Percentiles rank a stretch among this genome's conserved stretches.
phyloP scores from a whole-genome alignment of 2,888 invertebrate species.

The Acanthosoma haemorrhoidale region DNA sequence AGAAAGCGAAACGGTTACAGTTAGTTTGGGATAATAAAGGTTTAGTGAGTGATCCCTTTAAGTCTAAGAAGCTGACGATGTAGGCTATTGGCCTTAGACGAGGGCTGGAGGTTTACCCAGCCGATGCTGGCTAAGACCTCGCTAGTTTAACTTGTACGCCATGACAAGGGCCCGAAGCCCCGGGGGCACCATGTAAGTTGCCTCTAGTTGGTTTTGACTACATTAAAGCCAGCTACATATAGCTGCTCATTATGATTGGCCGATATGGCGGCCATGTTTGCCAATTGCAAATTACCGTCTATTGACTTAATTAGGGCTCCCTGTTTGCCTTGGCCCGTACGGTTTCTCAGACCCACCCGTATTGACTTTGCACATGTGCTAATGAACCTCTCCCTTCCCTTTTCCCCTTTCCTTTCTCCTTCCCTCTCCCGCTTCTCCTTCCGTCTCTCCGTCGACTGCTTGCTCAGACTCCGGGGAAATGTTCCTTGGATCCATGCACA shows the following conservation, averaged over 20 bases:
- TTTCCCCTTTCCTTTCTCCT: slow-evolving; percentile 13
- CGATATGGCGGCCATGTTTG: slow-evolving; percentile 26
- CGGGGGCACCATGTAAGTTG: neutral
- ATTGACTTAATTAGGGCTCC: slow-evolving; percentile 35
- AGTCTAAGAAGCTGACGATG: too few species aligned
- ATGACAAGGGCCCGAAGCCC: neutral
- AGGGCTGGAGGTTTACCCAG: too few species aligned
- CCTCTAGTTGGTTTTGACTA: neutral
- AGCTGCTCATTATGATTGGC: slow-evolving; percentile 11
- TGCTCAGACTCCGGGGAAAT: slow-evolving; percentile 42
- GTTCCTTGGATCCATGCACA: too few species aligned
- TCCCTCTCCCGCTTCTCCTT: neutral
- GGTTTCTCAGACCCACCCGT: slow-evolving; percentile 11
- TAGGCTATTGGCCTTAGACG: too few species aligned
- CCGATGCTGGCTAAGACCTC: too few species aligned
- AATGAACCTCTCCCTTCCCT: slow-evolving; percentile 33
- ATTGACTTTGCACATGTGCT: slow-evolving; percentile 36
- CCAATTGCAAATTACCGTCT: slow-evolving; percentile 36
- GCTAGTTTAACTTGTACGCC: too few species aligned
- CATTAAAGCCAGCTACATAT: neutral
- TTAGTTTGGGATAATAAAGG: too few species aligned
- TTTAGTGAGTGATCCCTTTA: too few species aligned
- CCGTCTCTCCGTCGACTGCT: slow-evolving; percentile 43
- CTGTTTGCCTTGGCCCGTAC: slow-evolving; percentile 7
- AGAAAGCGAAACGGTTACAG: too few species aligned